phyloP scores from a whole-genome alignment of 2,888 invertebrate genomes.

The Philereme vetulata region DNA sequence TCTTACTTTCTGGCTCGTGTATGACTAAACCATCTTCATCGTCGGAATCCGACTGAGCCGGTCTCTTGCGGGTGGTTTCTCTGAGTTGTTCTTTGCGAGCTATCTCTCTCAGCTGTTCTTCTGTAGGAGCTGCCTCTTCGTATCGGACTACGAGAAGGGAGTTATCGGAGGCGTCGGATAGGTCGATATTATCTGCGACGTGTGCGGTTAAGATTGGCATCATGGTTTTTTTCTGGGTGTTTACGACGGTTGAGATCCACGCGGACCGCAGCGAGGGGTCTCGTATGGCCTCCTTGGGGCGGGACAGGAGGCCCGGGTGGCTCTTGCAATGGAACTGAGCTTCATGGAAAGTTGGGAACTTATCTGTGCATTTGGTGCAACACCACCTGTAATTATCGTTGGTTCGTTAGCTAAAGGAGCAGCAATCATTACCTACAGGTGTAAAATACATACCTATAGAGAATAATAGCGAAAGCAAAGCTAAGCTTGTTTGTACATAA shows the following conservation, averaged over 20 bases:
- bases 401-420: constrained; percentile 11
- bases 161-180: constrained; percentile 41
- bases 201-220: constrained; percentile 24
- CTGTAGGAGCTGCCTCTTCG: constrained; percentile 58
- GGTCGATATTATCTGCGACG: constrained; percentile 14
- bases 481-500: background rate
- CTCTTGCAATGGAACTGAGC: constrained; percentile 71
- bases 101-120: constrained; percentile 42
- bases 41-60: constrained; percentile 51
- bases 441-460: background rate
- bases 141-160: constrained; percentile 68
- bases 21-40: constrained; percentile 59
- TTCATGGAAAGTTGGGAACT: constrained; percentile 69
- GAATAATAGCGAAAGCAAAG: constrained; percentile 17
- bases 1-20: constrained; percentile 48
- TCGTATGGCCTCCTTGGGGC: constrained; percentile 59
- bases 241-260: constrained; percentile 59
- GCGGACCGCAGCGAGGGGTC: constrained; percentile 54
- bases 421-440: constrained; percentile 9
- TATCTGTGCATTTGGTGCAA: constrained; percentile 60
- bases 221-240: constrained; percentile 54
- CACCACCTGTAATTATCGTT: constrained; percentile 63
- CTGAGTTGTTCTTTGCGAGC: background rate
- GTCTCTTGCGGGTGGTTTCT: constrained; percentile 35
- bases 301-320: constrained; percentile 48